Base-by-base conservation (phyloP, 1,140 invertebrate genomes). In the Cydia strobilella region DNA sequence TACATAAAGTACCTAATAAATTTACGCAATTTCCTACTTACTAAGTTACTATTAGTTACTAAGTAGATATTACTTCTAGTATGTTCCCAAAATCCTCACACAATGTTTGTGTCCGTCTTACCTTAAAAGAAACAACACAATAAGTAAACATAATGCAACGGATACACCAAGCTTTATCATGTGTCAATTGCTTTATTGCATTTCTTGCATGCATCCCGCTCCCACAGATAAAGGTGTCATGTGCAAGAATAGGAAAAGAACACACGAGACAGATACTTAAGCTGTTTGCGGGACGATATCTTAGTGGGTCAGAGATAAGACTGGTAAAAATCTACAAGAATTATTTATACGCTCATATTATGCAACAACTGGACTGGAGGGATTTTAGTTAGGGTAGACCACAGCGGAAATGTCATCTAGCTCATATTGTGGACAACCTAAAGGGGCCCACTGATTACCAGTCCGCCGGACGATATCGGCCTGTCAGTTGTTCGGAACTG, bases 241-340 rank as follows among this genome's bases (percentile, higher is more conserved):
- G 65, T 18, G 31, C n/a, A 69, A 69, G 65, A 69, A 20, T 35
- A 18, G 31, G 65, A 69, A 18, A 63, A 25, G 15, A 15, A 42
- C 6, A 39, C 31, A 69, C 25, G n/a, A 65, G 63, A 42, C 65
- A 69, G 65, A 69, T 69, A n/a, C n/a, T n/a, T n/a, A 69, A 69
- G 65, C 65, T 69, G 76, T 76, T 82, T 77, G 77, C 76, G 74
- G 51, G 20, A 66, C 78, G 35, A 35, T 84, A 84, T 84, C 81
- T 82, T 66, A 81, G 63, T 84, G 78, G 83, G 83, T 81, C 83
- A 83, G 25, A 74, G 81, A 82, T 82, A 82, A 80, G 75, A 42
- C 12, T 51, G 27, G 59, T 73, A 69, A 51, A 73, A 79, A 82
- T 79, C 81, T 77, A 69, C 18, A 69, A 69, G 65, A 69, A 42